Evolutionary conservation across 2,113 vertebrate genomes (phyloP).

Genomic region (Ciconia boyciana): DNA sequence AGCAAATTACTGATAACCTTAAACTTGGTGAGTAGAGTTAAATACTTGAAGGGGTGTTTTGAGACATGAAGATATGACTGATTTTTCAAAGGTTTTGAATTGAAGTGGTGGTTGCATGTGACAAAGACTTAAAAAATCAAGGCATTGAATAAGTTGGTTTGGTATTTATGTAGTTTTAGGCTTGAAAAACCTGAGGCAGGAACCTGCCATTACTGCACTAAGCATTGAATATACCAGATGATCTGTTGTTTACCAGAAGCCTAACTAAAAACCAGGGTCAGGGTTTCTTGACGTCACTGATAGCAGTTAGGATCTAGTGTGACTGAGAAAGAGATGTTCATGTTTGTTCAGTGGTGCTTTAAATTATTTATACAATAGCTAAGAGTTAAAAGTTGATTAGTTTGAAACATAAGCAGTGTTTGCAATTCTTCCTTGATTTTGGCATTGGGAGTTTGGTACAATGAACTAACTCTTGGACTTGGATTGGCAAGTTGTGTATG

Average conservation of each 20-base stretch:
- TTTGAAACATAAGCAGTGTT: not conserved
- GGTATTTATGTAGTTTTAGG: not conserved
- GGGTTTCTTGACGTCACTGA: not conserved
- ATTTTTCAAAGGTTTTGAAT: not conserved
- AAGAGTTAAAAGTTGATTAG: not conserved
- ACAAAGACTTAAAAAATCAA: not conserved
- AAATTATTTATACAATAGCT: not conserved
- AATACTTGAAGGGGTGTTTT: not conserved
- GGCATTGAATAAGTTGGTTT: not conserved
- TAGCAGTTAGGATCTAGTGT: not conserved
- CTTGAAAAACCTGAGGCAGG: not conserved
- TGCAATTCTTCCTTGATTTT: not conserved
- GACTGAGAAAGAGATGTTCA: not conserved
- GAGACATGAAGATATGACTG: not conserved
- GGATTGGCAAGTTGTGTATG: not conserved
- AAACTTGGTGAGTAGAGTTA: not conserved
- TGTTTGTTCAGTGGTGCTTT: not conserved
- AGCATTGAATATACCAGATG: not conserved
- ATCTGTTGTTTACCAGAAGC: not conserved
- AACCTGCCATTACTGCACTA: not conserved
- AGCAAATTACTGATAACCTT: not conserved
- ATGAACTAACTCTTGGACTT: not conserved
- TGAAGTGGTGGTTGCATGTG: not conserved
- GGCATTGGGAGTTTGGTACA: not conserved
- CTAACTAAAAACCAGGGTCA: not conserved